Percentiles rank a stretch among this genome's conserved stretches.
Conservation (phyloP, 2,888 invertebrate species). For the Acanthopleura granulata region DNA sequence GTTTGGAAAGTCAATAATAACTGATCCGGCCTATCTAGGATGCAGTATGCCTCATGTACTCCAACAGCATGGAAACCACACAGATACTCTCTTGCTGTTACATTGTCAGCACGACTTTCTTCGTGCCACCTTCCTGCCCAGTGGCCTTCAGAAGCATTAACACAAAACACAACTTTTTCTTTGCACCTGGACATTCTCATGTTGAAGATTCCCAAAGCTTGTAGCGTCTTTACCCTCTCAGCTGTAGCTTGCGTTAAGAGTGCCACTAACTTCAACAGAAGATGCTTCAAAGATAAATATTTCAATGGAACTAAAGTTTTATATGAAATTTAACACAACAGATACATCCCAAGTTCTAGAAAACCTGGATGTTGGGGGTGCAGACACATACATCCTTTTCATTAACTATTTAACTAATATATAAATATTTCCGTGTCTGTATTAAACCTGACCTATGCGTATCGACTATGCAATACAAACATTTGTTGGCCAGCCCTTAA, state of each 20-base stretch:
- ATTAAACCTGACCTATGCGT: not conserved
- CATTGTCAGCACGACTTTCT: not conserved
- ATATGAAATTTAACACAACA: not conserved
- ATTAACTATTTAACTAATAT: not conserved
- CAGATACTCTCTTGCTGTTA: conserved; percentile 17
- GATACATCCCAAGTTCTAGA: not conserved
- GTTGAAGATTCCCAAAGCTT: conserved; percentile 6
- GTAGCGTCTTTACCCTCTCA: conserved; percentile 23
- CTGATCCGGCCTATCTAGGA: conserved; percentile 18
- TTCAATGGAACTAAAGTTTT: not conserved
- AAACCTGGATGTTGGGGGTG: not conserved
- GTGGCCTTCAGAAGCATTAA: not conserved
- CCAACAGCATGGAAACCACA: conserved; percentile 12
- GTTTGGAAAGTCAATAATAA: conserved; percentile 16
- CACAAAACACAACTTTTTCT: not conserved
- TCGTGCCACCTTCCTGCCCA: not conserved
- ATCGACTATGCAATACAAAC: not conserved
- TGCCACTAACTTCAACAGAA: conserved; percentile 25
- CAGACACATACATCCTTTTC: not conserved
- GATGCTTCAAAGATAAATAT: conserved; percentile 14
- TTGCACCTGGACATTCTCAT: conserved; percentile 10
- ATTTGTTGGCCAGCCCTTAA: not conserved
- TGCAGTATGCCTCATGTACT: conserved; percentile 15
- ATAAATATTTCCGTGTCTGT: not conserved
- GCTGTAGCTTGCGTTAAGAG: conserved; percentile 22